A percentile compares a stretch with the other conserved stretches of the same genome.
These are phyloP conservation scores for Drosophila prosaltans DNA, from an alignment of 1,140 invertebrate species.

Conservation along the genomic window DNA sequence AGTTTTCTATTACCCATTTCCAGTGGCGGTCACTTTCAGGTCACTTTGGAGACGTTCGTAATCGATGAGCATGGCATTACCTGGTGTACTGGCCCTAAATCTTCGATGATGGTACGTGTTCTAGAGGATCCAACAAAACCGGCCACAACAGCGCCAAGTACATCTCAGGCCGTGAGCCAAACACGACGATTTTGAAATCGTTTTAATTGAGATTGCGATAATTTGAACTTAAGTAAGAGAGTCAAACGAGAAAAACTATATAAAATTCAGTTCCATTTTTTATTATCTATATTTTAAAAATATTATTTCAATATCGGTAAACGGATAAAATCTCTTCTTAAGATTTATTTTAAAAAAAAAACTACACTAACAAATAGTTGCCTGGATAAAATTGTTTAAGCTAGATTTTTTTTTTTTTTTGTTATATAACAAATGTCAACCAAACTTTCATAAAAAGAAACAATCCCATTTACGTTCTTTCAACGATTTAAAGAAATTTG, in stretches of 20 bases:
- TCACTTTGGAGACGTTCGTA: slow-evolving; percentile 80
- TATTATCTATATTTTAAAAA: background rate
- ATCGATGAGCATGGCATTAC: slow-evolving; percentile 80
- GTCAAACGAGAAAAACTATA: background rate
- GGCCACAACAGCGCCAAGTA: slow-evolving; percentile 52
- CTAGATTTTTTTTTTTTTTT: too few species aligned
- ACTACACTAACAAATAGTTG: too few species aligned
- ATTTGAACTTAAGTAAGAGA: background rate
- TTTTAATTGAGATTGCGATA: background rate
- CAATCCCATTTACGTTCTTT: too few species aligned
- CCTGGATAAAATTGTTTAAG: too few species aligned
- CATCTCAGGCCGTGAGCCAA: slow-evolving; percentile 62
- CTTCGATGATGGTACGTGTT: slow-evolving; percentile 79
- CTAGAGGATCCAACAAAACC: slow-evolving; percentile 79
- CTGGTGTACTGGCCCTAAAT: slow-evolving; percentile 81
- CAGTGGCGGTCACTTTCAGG: slow-evolving; percentile 80
- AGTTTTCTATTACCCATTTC: slow-evolving; percentile 87
- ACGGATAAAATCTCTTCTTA: too few species aligned
- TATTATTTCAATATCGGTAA: too few species aligned
- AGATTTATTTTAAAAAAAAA: too few species aligned
- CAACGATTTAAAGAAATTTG: too few species aligned
- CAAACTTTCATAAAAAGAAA: too few species aligned
- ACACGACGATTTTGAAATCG: slow-evolving; percentile 64
- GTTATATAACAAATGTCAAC: too few species aligned
- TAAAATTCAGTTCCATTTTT: background rate